Evolutionary conservation across 2,888 invertebrate genomes (phyloP).

Genomic region (Apamea anceps): DNA sequence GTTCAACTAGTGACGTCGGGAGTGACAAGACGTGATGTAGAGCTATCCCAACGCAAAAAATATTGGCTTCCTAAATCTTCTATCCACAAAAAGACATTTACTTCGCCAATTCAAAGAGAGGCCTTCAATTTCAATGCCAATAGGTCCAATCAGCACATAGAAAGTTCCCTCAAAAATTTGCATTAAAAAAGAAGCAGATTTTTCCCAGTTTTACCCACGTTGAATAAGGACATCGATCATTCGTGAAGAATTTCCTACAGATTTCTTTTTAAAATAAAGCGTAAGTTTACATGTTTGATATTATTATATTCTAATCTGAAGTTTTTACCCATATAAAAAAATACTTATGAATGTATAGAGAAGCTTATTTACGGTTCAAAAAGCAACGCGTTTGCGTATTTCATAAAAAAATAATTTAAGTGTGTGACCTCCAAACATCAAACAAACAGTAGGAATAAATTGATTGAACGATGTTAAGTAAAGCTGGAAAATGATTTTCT

Average conservation of each 20-base stretch:
- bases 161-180: conserved; percentile 25
- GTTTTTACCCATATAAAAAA: background rate
- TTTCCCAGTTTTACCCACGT: background rate
- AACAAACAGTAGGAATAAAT: background rate
- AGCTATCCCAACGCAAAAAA: background rate
- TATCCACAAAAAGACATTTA: conserved; percentile 2
- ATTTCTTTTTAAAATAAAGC: background rate
- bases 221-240: background rate
- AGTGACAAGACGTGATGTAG: conserved; percentile 3
- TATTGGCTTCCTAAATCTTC: conserved; percentile 7
- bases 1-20: background rate
- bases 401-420: too few species aligned
- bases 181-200: conserved; percentile 26
- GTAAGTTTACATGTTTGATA: background rate
- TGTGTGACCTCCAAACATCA: background rate
- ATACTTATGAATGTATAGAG: background rate
- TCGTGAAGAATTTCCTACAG: background rate
- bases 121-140: conserved; percentile 43
- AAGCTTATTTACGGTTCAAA: background rate
- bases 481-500: background rate
- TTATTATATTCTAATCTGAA: conserved; percentile 2
- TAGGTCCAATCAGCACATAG: conserved; percentile 33
- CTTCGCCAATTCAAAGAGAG: conserved; percentile 14
- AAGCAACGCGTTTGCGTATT: background rate
- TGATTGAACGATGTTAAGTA: background rate